Conservation (phyloP, 1,140 invertebrate genomes). For the Acromyrmex echinatior region DNA sequence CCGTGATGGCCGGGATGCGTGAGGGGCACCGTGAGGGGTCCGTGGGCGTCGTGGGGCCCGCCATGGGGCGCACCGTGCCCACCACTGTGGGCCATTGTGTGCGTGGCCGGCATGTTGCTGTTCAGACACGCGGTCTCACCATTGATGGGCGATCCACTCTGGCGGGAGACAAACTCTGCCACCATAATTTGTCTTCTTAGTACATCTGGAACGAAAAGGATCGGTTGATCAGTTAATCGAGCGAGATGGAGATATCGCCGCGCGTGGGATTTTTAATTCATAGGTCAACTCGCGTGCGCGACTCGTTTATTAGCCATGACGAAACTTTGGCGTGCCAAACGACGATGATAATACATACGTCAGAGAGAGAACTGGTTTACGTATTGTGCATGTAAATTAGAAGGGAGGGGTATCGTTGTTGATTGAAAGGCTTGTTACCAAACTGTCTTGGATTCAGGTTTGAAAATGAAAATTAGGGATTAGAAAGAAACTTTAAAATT, state of each 20-base stretch:
- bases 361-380: neutral
- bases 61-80: conserved; percentile 82
- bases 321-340: conserved; percentile 53
- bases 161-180: conserved; percentile 93
- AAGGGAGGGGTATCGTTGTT: neutral
- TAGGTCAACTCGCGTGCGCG: conserved; percentile 38
- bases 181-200: conserved; percentile 93
- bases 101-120: conserved; percentile 87
- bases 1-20: conserved; percentile 82
- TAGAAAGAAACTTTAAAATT: too few species aligned
- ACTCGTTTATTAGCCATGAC: conserved; percentile 61
- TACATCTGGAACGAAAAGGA: conserved; percentile 87
- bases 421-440: neutral
- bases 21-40: conserved; percentile 78
- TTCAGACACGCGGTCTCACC: conserved; percentile 89
- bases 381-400: neutral
- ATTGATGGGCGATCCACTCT: conserved; percentile 90
- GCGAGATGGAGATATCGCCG: neutral
- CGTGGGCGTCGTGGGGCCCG: conserved; percentile 75
- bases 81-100: conserved; percentile 84
- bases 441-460: neutral
- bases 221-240: neutral
- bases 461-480: neutral
- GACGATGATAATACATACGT: conserved; percentile 18
- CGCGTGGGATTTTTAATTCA: neutral